Conservation (phyloP, 1,140 invertebrate genomes). For the Zophobas atratus region DNA sequence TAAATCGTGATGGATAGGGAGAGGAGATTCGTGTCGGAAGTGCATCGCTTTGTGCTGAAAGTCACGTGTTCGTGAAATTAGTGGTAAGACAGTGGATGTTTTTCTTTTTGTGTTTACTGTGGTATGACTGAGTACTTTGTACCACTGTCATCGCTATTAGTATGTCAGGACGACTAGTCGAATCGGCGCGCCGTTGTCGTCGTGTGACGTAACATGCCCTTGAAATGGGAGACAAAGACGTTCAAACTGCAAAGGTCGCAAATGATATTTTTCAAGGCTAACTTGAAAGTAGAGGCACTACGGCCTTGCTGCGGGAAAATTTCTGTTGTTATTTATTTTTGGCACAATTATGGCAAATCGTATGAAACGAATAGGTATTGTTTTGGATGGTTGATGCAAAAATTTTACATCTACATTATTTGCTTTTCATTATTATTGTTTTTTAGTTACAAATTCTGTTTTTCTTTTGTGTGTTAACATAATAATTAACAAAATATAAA, state of each 20-base stretch:
- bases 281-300: background rate
- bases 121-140: constrained; percentile 21
- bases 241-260: constrained; percentile 20
- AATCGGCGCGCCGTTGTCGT: constrained; percentile 20
- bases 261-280: constrained; percentile 3
- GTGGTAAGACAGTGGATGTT: background rate
- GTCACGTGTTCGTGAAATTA: constrained; percentile 1
- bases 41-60: constrained; percentile 5
- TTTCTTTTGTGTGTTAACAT: too few species aligned
- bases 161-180: constrained; percentile 35
- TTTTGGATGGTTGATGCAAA: too few species aligned
- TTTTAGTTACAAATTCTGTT: too few species aligned
- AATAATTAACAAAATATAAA: too few species aligned
- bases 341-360: too few species aligned
- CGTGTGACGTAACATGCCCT: constrained; percentile 34
- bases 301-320: background rate
- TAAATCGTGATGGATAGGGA: background rate
- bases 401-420: too few species aligned
- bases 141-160: constrained; percentile 21
- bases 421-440: too few species aligned
- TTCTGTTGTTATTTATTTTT: background rate
- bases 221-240: constrained; percentile 29
- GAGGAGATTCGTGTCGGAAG: constrained; percentile 6
- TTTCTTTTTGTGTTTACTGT: constrained; percentile 11
- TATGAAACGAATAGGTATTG: too few species aligned